Base-by-base conservation (phyloP, 2,113 vertebrate genomes). In the Oplegnathus fasciatus region DNA sequence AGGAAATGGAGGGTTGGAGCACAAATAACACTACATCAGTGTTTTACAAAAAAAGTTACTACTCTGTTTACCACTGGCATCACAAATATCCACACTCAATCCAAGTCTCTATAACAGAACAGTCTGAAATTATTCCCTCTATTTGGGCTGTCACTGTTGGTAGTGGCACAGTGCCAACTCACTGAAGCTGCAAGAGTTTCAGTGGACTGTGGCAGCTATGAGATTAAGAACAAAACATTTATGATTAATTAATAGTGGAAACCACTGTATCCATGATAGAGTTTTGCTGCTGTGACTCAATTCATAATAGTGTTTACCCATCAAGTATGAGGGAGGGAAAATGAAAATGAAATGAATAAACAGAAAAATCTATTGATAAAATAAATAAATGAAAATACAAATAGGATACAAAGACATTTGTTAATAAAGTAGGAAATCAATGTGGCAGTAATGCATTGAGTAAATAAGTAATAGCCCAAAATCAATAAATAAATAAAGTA, bases 181-280 rank as follows among this genome's bases (percentile, higher is more conserved):
- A 60, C 13, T n/a, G 22, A 44, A 44, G 34, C 52, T 61, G 77
- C n/a, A n/a, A 42, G 10, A 11, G 34, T 20, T 64, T 64, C 10
- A 42, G 37, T 15, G 17, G 18, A 55, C 60, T 52, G 34, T 15
- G 28, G n/a, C 61, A 42, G 37, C 32, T 1, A 6, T 22, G 11
- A 77, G 46, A 66, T 28, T 40, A 26, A 32, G 9, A 78, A 58
- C 14, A 76, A 55, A 44, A 24, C 60, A 66, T 60, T 17, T 18
- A 7, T 30, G 24, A 71, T 17, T 57, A 6, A 65, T 22, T 54
- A 55, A 37, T 20, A 10, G 11, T 17, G 20, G 48, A 66, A 44
- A 71, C 3, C 18, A 32, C 8, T 32, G 15, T 48, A 46, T 50
- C 32, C 17, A n/a, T 50, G 14, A 18, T n/a, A 2, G 5, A 10